Evolutionary conservation across 2,113 vertebrate genomes (phyloP).

Genomic region (Laticauda colubrina): DNA sequence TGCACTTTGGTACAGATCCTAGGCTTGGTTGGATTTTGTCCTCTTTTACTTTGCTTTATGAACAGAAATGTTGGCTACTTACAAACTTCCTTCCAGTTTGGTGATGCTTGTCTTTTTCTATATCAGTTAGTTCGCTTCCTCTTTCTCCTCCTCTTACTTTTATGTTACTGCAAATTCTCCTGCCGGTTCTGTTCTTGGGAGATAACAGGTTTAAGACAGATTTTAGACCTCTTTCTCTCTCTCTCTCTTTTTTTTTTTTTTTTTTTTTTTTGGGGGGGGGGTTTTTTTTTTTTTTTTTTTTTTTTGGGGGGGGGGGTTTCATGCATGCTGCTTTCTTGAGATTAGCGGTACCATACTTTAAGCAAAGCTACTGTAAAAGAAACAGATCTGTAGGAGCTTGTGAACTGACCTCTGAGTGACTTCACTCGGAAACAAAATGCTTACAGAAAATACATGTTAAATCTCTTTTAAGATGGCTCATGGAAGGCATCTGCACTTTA

Average conservation of each 20-base stretch:
- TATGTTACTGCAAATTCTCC: not conserved
- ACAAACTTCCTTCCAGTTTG: not conserved
- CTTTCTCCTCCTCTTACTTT: not conserved
- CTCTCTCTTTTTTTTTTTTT: no score
- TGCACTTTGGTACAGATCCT: not conserved
- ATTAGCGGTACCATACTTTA: conserved; percentile 32
- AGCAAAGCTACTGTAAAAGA: conserved; percentile 32
- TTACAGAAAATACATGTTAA: conserved; percentile 61
- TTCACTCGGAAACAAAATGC: conserved; percentile 60
- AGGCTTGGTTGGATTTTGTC: not conserved
- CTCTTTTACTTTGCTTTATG: not conserved
- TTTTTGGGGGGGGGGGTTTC: not conserved
- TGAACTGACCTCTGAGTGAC: conserved; percentile 51
- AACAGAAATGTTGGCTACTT: not conserved
- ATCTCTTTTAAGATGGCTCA: conserved; percentile 46
- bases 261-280: no score
- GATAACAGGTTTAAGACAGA: not conserved
- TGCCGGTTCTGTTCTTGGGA: not conserved
- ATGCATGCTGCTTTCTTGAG: conserved; percentile 37
- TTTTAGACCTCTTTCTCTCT: conserved; percentile 5
- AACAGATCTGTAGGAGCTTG: conserved; percentile 34
- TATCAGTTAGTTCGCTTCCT: not conserved
- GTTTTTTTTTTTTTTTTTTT: not conserved
- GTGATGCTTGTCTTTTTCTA: not conserved
- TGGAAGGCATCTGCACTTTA: conserved; percentile 63